Conservation (phyloP, 1,140 invertebrate genomes). For the Chrysoperla carnea region DNA sequence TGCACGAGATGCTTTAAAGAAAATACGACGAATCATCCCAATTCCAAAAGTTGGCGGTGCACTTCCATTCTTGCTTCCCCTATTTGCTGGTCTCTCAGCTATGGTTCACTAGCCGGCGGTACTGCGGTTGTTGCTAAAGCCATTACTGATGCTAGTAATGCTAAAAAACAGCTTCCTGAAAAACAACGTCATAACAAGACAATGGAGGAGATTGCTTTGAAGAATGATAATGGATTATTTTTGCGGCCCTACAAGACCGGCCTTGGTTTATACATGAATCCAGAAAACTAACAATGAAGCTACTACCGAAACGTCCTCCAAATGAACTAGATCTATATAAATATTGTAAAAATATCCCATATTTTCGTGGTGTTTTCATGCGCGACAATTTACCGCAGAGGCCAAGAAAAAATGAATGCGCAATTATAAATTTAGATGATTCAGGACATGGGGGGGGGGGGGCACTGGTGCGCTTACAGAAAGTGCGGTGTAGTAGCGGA, state of each 20-base stretch:
- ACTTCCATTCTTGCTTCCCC: constrained; percentile 16
- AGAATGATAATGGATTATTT: constrained; percentile 12
- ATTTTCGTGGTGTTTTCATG: constrained; percentile 20
- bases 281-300: constrained; percentile 10
- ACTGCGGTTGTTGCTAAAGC: constrained; percentile 16
- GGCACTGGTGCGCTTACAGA: constrained; percentile 16
- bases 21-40: constrained; percentile 14
- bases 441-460: constrained; percentile 13
- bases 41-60: constrained; percentile 19
- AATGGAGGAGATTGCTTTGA: constrained; percentile 17
- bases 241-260: constrained; percentile 1
- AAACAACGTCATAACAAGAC: constrained; percentile 14
- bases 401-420: constrained; percentile 11
- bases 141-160: constrained; percentile 14
- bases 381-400: constrained; percentile 10
- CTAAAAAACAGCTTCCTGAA: constrained; percentile 14
- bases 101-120: constrained; percentile 15
- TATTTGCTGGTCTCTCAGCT: constrained; percentile 20
- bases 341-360: constrained; percentile 8
- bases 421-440: constrained; percentile 15
- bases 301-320: constrained; percentile 9
- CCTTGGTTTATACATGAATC: not conserved
- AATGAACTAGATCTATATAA: constrained; percentile 12
- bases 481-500: constrained; percentile 7
- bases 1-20: not conserved